A percentile compares a stretch with the other conserved stretches of the same genome.
These are phyloP conservation scores for Helobdella robusta DNA, from an alignment of 2,888 invertebrate species.

Conservation along the genomic window DNA sequence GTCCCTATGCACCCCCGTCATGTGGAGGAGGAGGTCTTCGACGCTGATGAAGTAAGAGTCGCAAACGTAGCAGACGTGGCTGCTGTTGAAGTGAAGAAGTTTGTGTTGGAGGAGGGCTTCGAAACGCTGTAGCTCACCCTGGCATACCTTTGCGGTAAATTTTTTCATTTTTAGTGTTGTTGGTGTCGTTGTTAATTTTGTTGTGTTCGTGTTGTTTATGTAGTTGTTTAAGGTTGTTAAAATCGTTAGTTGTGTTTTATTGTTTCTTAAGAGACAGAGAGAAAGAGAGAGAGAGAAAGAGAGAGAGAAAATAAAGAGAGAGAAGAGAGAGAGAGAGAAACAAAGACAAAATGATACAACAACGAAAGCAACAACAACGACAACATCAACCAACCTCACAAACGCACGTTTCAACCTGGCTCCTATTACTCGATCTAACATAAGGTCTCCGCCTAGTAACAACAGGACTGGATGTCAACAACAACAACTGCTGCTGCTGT, in stretches of 20 bases:
- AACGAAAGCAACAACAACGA: too few relatives aligned
- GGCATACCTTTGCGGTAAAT: constrained; percentile 35
- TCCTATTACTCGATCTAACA: constrained; percentile 8
- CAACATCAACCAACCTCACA: constrained; percentile 6
- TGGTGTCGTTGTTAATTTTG: background rate
- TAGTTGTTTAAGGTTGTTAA: background rate
- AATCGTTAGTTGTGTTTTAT: background rate
- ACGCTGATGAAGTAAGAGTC: constrained; percentile 34
- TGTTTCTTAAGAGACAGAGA: background rate
- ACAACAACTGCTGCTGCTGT: background rate
- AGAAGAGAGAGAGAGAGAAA: too few relatives aligned
- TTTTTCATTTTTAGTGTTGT: background rate
- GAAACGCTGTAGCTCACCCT: constrained; percentile 32
- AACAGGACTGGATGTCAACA: background rate
- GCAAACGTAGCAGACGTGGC: constrained; percentile 37
- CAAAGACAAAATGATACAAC: too few relatives aligned
- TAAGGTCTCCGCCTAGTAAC: constrained; percentile 12
- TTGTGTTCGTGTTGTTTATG: background rate
- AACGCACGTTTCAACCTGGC: constrained; percentile 7
- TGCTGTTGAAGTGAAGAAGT: constrained; percentile 37
- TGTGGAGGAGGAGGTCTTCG: constrained; percentile 34
- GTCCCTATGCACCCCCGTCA: constrained; percentile 33
- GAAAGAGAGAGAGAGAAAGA: background rate
- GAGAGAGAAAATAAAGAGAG: background rate
- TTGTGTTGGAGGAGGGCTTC: constrained; percentile 35